phyloP scores from a whole-genome alignment of 2,888 invertebrate species.

The Gastrophysa polygoni region DNA sequence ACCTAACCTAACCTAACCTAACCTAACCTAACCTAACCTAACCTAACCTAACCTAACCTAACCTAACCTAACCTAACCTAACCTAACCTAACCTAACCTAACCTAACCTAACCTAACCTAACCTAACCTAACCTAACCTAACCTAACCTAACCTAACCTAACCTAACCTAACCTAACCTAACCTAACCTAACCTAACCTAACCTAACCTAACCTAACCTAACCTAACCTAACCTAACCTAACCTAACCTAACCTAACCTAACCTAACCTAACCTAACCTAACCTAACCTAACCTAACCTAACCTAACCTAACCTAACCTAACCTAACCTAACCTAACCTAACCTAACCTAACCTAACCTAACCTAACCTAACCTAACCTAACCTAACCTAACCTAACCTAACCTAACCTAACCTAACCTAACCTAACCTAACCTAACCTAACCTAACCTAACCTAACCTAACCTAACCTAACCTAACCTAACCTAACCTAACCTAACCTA shows the following conservation, averaged over 20 bases:
- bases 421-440: slow-evolving; percentile 6
- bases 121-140: slow-evolving; percentile 29
- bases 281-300: background rate
- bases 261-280: background rate
- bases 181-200: slow-evolving; percentile 13
- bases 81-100: slow-evolving; percentile 17
- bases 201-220: slow-evolving; percentile 10
- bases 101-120: slow-evolving; percentile 28
- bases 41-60: slow-evolving; percentile 28
- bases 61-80: slow-evolving; percentile 30
- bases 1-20: slow-evolving; percentile 27
- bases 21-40: slow-evolving; percentile 31
- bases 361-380: slow-evolving; percentile 1
- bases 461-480: slow-evolving; percentile 10
- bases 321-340: slow-evolving; percentile 14
- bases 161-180: slow-evolving; percentile 27
- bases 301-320: background rate
- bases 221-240: slow-evolving; percentile 3
- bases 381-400: background rate
- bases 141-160: slow-evolving; percentile 30
- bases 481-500: background rate
- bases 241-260: background rate
- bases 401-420: slow-evolving; percentile 8
- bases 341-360: slow-evolving; percentile 12
- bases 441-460: slow-evolving; percentile 12